A percentile compares a stretch with the other conserved stretches of the same genome.
These are phyloP conservation scores for Tachina grossa DNA, from an alignment of 2,888 invertebrate species.

Conservation along the genomic window DNA sequence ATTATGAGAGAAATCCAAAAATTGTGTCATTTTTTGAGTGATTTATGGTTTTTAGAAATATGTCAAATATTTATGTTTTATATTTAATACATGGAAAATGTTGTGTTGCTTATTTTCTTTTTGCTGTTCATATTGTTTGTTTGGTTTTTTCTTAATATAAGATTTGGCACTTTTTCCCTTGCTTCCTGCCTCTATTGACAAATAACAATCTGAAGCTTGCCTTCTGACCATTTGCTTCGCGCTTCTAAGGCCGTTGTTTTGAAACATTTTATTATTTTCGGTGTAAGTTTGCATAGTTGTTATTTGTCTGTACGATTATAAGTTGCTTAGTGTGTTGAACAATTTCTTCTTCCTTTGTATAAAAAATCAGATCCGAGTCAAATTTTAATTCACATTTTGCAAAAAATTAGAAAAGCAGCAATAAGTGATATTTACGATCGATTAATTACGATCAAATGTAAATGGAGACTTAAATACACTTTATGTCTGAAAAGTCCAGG, in stretches of 20 bases:
- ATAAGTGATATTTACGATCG: no score
- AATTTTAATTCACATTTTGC: no score
- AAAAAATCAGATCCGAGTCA: no score
- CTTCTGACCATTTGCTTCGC: neutral
- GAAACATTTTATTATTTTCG: constrained; percentile 8
- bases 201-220: neutral
- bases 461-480: no score
- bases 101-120: constrained; percentile 21
- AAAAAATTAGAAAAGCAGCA: no score
- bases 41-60: constrained; percentile 82
- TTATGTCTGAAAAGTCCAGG: no score
- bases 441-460: no score
- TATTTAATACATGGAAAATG: constrained; percentile 54
- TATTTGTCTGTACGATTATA: neutral
- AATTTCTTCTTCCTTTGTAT: neutral
- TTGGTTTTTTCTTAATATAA: constrained; percentile 39
- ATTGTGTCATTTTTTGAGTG: constrained; percentile 82
- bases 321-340: constrained; percentile 21
- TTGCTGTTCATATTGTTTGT: constrained; percentile 12
- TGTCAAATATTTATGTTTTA: constrained; percentile 78
- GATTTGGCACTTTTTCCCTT: constrained; percentile 44
- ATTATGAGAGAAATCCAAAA: constrained; percentile 82
- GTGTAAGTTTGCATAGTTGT: neutral
- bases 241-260: neutral
- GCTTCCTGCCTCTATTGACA: constrained; percentile 1